These are phyloP conservation scores for Acrobasis suavella DNA, from an alignment of 2,888 invertebrate genomes.

Conservation along the genomic window DNA sequence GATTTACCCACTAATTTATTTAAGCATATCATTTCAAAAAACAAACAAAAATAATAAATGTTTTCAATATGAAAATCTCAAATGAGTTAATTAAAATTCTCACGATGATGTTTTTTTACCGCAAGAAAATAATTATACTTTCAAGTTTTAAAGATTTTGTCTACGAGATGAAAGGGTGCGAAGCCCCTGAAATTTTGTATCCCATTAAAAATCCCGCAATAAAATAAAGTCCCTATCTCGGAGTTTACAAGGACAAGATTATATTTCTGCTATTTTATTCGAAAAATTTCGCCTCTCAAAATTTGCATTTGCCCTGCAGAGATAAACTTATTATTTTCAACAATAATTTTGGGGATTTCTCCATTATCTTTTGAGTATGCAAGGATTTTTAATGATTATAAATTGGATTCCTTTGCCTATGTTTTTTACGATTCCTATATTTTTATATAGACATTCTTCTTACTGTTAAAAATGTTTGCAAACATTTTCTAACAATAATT, in stretches of 20 bases:
- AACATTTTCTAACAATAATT: too few relatives aligned
- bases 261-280: constrained; percentile 43
- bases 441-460: too few relatives aligned
- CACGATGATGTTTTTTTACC: too few relatives aligned
- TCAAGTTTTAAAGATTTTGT: too few relatives aligned
- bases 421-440: too few relatives aligned
- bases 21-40: too few relatives aligned
- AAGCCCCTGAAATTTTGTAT: constrained; percentile 6
- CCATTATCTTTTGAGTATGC: background rate
- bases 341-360: constrained; percentile 35
- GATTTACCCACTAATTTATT: too few relatives aligned
- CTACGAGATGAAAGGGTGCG: background rate
- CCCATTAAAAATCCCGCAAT: constrained; percentile 41
- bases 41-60: too few relatives aligned
- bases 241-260: constrained; percentile 41
- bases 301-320: constrained; percentile 41
- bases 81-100: too few relatives aligned
- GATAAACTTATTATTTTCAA: constrained; percentile 40
- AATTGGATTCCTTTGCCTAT: background rate
- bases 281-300: constrained; percentile 36
- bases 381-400: background rate
- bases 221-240: constrained; percentile 37
- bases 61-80: too few relatives aligned
- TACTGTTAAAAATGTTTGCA: too few relatives aligned
- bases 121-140: too few relatives aligned